These are phyloP conservation scores for Campylorhamphus procurvoides DNA, from an alignment of 2,113 vertebrate species.

Conservation along the genomic window DNA sequence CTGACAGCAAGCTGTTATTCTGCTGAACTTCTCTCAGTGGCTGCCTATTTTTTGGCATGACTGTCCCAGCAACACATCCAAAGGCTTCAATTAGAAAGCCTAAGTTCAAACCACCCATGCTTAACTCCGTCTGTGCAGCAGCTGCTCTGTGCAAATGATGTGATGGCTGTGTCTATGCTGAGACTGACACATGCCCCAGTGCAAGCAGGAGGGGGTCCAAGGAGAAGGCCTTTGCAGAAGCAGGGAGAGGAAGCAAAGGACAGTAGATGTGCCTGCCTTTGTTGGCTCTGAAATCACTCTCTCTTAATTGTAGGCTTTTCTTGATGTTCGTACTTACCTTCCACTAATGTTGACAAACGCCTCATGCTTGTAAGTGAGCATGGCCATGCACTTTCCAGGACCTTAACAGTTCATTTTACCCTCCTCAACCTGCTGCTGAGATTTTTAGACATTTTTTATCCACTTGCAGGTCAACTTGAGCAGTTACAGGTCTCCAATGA, in stretches of 20 bases:
- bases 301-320: background rate
- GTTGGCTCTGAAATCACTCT: background rate
- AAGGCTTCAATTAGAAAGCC: background rate
- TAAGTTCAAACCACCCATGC: rapidly evolving
- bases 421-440: background rate
- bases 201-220: background rate
- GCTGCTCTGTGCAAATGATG: background rate
- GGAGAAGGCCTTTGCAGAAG: background rate
- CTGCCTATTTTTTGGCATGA: background rate
- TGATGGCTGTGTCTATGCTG: background rate
- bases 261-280: background rate
- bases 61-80: background rate
- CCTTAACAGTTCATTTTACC: background rate
- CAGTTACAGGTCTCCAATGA: background rate
- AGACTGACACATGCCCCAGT: background rate
- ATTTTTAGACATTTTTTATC: constrained; percentile 7
- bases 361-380: background rate
- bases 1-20: background rate
- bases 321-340: background rate
- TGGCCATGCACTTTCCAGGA: background rate
- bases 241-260: background rate
- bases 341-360: background rate
- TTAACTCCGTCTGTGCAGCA: background rate
- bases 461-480: background rate
- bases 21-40: background rate